Evolutionary conservation across 2,888 invertebrate genomes (phyloP).

Genomic region (Elysia crispata): DNA sequence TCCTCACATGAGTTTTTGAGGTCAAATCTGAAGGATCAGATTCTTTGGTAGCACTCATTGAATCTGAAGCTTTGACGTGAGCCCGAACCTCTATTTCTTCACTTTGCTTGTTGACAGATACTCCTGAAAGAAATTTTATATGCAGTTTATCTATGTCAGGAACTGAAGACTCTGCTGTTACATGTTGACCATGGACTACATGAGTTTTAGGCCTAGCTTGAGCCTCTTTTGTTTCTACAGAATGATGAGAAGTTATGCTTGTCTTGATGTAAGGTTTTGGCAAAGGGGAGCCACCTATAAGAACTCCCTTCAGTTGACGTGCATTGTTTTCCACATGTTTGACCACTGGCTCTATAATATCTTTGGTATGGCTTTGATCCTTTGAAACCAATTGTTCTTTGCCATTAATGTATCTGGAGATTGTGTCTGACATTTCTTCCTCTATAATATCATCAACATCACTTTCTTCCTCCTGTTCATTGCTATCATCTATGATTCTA

Average conservation of each 20-base stretch:
- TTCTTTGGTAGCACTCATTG: constrained; percentile 59
- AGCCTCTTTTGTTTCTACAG: constrained; percentile 50
- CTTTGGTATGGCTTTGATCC: background rate
- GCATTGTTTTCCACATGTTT: constrained; percentile 43
- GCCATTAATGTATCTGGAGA: too few species aligned
- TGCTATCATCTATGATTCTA: constrained; percentile 38
- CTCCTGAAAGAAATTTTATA: constrained; percentile 55
- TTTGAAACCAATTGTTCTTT: background rate
- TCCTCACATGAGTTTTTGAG: constrained; percentile 57
- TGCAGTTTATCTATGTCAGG: constrained; percentile 53
- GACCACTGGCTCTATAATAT: background rate
- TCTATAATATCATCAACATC: constrained; percentile 27
- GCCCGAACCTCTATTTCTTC: constrained; percentile 53
- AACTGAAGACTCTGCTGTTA: constrained; percentile 38
- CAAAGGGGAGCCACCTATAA: background rate
- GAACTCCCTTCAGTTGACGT: background rate
- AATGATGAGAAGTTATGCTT: constrained; percentile 51
- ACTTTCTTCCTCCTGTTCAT: background rate
- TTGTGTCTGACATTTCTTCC: background rate
- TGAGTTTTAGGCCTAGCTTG: constrained; percentile 15
- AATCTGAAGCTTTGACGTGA: constrained; percentile 49
- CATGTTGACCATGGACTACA: constrained; percentile 37
- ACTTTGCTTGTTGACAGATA: constrained; percentile 56
- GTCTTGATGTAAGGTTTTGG: background rate
- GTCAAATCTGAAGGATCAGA: constrained; percentile 50